These are phyloP conservation scores for Okapia johnstoni DNA, from an alignment of 2,113 vertebrate genomes.

Conservation along the genomic window DNA sequence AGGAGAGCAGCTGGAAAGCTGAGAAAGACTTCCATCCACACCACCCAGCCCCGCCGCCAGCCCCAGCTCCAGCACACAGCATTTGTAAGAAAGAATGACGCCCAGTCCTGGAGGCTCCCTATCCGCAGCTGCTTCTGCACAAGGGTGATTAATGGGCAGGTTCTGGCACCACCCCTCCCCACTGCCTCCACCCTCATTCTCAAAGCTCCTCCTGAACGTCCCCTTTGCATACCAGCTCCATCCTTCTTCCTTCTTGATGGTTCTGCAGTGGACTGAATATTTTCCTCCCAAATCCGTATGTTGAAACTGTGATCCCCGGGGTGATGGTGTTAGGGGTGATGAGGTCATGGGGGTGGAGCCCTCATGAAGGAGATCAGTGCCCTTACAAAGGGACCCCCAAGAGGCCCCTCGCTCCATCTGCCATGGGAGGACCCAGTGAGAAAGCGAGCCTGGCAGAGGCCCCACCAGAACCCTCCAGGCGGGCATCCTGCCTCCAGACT, in stretches of 20 bases:
- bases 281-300: background rate
- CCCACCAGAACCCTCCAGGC: background rate
- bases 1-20: background rate
- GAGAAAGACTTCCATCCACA: background rate
- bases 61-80: background rate
- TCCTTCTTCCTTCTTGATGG: background rate
- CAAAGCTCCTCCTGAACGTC: background rate
- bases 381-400: background rate
- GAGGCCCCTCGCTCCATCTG: background rate
- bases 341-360: background rate
- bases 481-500: accelerated
- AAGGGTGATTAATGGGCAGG: background rate
- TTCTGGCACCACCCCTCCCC: background rate
- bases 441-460: background rate
- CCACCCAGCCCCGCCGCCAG: background rate
- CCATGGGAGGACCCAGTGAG: background rate
- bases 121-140: background rate
- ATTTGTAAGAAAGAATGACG: accelerated
- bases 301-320: background rate
- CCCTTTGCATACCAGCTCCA: too few relatives aligned
- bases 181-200: background rate
- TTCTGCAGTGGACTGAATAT: background rate
- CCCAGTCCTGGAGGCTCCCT: background rate
- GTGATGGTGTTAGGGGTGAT: background rate
- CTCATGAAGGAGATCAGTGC: background rate